phyloP scores from a whole-genome alignment of 2,797 vertebrate genomes.

The Leptatherina wallacei region DNA sequence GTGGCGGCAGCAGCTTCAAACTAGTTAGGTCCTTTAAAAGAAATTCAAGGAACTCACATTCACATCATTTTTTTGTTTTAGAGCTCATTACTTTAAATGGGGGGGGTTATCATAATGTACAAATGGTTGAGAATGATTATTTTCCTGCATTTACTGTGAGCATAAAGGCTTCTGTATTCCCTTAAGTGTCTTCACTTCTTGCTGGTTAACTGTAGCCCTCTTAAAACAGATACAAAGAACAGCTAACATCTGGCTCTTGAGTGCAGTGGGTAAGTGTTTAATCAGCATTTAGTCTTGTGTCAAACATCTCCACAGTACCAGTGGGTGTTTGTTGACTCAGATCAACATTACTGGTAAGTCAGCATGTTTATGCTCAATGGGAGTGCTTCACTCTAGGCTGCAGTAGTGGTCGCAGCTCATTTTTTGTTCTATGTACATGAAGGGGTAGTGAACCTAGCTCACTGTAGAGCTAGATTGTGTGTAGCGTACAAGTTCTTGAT shows the following conservation, averaged over 20 bases:
- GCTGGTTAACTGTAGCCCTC: background rate
- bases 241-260: conserved; percentile 4
- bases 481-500: no score
- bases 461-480: no score
- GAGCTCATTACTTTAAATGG: background rate
- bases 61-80: background rate
- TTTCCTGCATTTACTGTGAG: conserved; percentile 2
- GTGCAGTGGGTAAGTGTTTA: background rate
- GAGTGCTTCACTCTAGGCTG: background rate
- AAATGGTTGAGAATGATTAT: conserved; percentile 3
- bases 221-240: background rate
- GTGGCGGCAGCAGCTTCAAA: background rate
- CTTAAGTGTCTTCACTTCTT: conserved; percentile 11
- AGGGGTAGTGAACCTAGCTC: background rate
- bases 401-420: background rate
- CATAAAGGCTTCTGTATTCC: conserved; percentile 17
- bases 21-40: background rate
- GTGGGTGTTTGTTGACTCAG: background rate
- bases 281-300: background rate
- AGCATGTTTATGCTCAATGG: background rate
- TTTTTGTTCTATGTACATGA: background rate
- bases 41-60: background rate
- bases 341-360: background rate
- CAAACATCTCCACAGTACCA: background rate
- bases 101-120: background rate